phyloP scores from a whole-genome alignment of 1,140 invertebrate species.

The Drosophila nikananu region DNA sequence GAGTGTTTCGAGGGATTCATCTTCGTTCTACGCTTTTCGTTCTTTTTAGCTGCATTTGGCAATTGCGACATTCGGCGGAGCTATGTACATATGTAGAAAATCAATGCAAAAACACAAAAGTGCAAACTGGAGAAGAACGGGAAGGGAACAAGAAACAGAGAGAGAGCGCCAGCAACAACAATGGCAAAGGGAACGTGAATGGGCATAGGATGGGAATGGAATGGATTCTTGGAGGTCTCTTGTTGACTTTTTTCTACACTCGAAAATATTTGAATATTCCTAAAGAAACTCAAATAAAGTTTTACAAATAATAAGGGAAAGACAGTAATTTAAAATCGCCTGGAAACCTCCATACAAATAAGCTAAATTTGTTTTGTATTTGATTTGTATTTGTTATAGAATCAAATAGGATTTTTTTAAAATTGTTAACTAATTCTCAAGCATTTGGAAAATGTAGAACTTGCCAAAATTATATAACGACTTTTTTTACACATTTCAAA shows the following conservation, averaged over 20 bases:
- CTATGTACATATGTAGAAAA: constrained; percentile 67
- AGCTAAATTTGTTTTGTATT: too few relatives aligned
- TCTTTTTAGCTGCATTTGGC: constrained; percentile 28
- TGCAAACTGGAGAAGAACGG: constrained; percentile 52
- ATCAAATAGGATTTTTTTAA: too few relatives aligned
- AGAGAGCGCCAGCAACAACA: constrained; percentile 20
- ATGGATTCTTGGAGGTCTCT: constrained; percentile 36
- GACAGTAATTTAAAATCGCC: too few relatives aligned
- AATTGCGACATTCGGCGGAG: constrained; percentile 35
- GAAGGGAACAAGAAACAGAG: not conserved
- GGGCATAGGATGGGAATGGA: constrained; percentile 19
- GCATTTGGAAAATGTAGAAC: too few relatives aligned
- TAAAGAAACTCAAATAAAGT: not conserved
- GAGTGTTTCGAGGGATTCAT: constrained; percentile 49
- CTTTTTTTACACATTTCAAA: not conserved
- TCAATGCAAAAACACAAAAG: constrained; percentile 75
- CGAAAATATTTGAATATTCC: not conserved
- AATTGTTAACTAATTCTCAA: too few relatives aligned
- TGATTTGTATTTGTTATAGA: too few relatives aligned
- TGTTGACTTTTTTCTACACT: constrained; percentile 36
- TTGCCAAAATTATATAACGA: too few relatives aligned
- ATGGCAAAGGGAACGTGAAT: constrained; percentile 43
- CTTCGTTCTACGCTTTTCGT: constrained; percentile 27
- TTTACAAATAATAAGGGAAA: not conserved
- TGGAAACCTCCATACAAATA: too few relatives aligned